Percentiles rank a stretch among this genome's conserved stretches.
Evolutionary conservation across 2,113 vertebrate genomes (phyloP).

Genomic region (Progne subis): DNA sequence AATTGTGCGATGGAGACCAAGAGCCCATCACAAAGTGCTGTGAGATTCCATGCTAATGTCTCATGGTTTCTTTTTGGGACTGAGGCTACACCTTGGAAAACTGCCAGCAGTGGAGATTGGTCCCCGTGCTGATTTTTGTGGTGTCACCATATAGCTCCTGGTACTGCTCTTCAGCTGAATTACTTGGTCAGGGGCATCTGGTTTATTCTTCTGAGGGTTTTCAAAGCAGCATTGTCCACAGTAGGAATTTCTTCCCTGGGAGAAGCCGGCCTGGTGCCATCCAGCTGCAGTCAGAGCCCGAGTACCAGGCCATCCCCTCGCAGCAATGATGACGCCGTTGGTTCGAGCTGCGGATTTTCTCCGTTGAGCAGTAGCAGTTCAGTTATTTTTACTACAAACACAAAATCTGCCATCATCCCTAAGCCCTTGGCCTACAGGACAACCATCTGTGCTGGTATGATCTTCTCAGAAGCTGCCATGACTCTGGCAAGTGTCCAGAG

Average conservation of each 20-base stretch:
- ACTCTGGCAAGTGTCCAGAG: constrained; percentile 37
- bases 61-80: neutral
- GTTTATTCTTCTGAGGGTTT: neutral
- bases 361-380: neutral
- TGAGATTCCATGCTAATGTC: neutral
- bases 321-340: accelerated
- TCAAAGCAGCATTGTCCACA: neutral
- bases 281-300: neutral
- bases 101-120: neutral
- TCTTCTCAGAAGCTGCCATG: neutral
- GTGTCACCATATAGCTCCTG: neutral
- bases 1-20: neutral
- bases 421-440: constrained; percentile 6
- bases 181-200: neutral
- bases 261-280: neutral
- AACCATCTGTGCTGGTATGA: constrained; percentile 27
- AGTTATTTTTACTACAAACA: constrained; percentile 3
- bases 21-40: neutral
- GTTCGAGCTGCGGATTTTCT: neutral
- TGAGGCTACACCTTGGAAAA: neutral
- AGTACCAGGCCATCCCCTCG: accelerated
- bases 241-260: neutral
- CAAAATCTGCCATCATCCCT: constrained; percentile 32
- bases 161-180: neutral
- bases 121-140: neutral